phyloP scores from a whole-genome alignment of 2,888 invertebrate species.

The Maniola hyperantus region DNA sequence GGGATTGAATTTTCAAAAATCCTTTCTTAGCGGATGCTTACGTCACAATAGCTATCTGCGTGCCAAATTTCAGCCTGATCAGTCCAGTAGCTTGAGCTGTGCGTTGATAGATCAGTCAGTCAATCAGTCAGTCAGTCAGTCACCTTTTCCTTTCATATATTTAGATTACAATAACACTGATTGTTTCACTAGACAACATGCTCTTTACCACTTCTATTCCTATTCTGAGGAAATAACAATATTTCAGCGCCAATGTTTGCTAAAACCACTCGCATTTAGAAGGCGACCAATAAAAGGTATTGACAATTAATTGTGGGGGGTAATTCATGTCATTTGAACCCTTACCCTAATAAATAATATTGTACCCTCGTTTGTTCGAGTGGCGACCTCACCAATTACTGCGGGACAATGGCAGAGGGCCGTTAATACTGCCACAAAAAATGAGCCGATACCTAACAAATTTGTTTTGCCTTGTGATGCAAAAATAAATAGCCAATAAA shows the following conservation, averaged over 20 bases:
- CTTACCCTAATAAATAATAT: conserved; percentile 25
- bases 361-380: conserved; percentile 27
- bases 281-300: conserved; percentile 23
- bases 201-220: too few species aligned
- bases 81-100: too few species aligned
- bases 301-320: conserved; percentile 25
- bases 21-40: too few species aligned
- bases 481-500: conserved; percentile 12
- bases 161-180: too few species aligned
- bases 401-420: conserved; percentile 12
- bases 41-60: too few species aligned
- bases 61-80: too few species aligned
- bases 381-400: conserved; percentile 20
- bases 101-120: too few species aligned
- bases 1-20: too few species aligned
- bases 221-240: neutral
- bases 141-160: too few species aligned
- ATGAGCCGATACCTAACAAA: conserved; percentile 7
- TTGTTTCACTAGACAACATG: too few species aligned
- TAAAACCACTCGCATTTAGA: conserved; percentile 6
- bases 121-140: too few species aligned
- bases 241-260: neutral
- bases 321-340: conserved; percentile 21
- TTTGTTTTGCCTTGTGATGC: conserved; percentile 13
- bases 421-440: conserved; percentile 17